Percentiles rank a stretch among this genome's conserved stretches.
Evolutionary conservation across 2,113 vertebrate species (phyloP).

Genomic region (Solenodon paradoxus): DNA sequence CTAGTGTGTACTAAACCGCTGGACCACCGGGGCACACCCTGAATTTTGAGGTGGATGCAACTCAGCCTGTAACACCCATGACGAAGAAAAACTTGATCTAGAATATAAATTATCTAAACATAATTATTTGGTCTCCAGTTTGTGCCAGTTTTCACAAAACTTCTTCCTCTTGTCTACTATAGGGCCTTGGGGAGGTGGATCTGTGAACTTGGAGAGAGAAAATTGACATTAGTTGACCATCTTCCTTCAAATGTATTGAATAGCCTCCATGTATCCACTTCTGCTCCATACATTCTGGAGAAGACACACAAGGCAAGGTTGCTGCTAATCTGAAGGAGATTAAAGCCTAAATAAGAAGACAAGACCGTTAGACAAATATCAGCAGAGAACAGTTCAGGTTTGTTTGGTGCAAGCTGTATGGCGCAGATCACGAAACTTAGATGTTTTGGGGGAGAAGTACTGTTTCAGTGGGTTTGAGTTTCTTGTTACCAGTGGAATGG

Average conservation of each 20-base stretch:
- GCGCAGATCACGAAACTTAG: neutral
- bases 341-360: neutral
- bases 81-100: neutral
- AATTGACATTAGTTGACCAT: too few species aligned
- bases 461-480: neutral
- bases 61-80: neutral
- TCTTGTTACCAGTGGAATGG: neutral
- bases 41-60: neutral
- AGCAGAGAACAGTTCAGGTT: neutral
- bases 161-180: neutral
- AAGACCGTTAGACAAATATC: neutral
- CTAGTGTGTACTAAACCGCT: too few species aligned
- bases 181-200: neutral
- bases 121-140: neutral
- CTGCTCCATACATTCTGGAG: accelerated
- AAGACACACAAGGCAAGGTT: neutral
- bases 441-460: neutral
- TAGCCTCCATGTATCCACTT: neutral
- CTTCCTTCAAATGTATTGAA: neutral
- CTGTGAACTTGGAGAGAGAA: neutral
- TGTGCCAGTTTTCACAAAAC: neutral
- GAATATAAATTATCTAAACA: neutral
- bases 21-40: too few species aligned
- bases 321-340: neutral
- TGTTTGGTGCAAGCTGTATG: neutral